Evolutionary conservation across 2,797 vertebrate genomes (phyloP), one percentile per base, ranked within the genome.

Genomic region (Anableps anableps): DNA sequence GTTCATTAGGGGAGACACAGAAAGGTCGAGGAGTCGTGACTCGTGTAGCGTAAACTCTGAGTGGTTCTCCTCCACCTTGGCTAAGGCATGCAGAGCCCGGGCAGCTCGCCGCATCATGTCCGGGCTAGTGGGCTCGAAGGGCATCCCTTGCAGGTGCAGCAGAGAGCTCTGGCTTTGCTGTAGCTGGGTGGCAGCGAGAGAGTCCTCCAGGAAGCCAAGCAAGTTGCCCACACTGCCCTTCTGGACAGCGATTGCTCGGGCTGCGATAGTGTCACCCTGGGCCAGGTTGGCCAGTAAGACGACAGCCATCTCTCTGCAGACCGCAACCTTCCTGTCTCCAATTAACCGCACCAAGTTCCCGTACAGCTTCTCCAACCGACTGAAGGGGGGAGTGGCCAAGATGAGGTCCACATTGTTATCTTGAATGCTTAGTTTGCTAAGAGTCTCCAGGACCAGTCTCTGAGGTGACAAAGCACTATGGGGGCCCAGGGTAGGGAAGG

Each of bases 351-450:
- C 98, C 93, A 99, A 95, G 93, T 97, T 98, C 92, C 97, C 96
- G 70, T 98, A 99, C 85, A 99, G 96, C 95, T 98, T 99, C 96
- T 99, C 98, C 94, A 99, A 85, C 84, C 99, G 97, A 93, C 96
- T 96, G 93, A 99, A 98, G 26, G 99, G 99, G 1, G 98, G 97
- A 11, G 99, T 99, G 85, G 99, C 99, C 78, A 99, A 95, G 90
- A 99, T 97, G 93, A 99, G 97, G 97, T 99, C 99, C 96, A 99
- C 99, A n/a, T 99, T 99, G 96, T 97, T 98, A 95, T 99, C 99
- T 96, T 99, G 98, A 96, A 99, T 98, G 96, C 98, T 99, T 93
- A 99, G 96, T 94, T 99, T 99, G 96, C 98, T 99, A 93, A 99
- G 97, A 78, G 98, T 98, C 96, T 99, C 99, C 91, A 99, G 95